Base-by-base conservation (phyloP, 2,113 vertebrate genomes). In the Falcunculus frontatus region DNA sequence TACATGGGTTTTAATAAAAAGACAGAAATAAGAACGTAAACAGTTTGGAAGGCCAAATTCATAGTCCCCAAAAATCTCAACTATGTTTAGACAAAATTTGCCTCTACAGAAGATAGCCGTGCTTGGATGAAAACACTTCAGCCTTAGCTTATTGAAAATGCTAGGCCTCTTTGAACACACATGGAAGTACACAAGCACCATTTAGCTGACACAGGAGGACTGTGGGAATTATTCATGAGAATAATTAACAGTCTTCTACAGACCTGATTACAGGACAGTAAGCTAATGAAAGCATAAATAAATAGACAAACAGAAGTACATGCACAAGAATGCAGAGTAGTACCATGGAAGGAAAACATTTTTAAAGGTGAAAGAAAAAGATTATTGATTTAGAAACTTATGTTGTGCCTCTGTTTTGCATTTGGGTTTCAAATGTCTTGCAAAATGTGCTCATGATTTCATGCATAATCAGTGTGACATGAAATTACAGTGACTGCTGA, bases 401-500 rank as follows among this genome's bases (percentile, higher is more conserved):
- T 7, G n/a, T 52, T 84, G 6, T 65, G 29, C 64, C 25, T 91
- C 62, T 93, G 35, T 69, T 93, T 77, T 53, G 57, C 49, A 41
- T 94, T 88, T 92, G 41, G 4, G 62, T 95, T 95, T 96, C 78
- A 91, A 65, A 94, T 91, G 75, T 89, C 87, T 90, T 95, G 63
- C 59, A 80, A 95, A 91, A 79, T 89, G 46, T 35, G 41, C 42
- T 65, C 53, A 60, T 62, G 67, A 53, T 93, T 96, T 87, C 57
- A 83, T 13, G 16, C 89, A 85, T 87, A 94, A 90, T 94, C 25
- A 9, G 50, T 47, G 26, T 96, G 95, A 93, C 95, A 94, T 63
- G 91, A 93, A 95, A 95, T 93, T 96, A 90, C 75, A 70, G 84
- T 79, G 39, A 88, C 82, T 95, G 84, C 39, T 87, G 70, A 94